Percentiles rank a stretch among this genome's conserved stretches.
Evolutionary conservation across 2,888 invertebrate species (phyloP).

Genomic region (Corythucha ciliata): DNA sequence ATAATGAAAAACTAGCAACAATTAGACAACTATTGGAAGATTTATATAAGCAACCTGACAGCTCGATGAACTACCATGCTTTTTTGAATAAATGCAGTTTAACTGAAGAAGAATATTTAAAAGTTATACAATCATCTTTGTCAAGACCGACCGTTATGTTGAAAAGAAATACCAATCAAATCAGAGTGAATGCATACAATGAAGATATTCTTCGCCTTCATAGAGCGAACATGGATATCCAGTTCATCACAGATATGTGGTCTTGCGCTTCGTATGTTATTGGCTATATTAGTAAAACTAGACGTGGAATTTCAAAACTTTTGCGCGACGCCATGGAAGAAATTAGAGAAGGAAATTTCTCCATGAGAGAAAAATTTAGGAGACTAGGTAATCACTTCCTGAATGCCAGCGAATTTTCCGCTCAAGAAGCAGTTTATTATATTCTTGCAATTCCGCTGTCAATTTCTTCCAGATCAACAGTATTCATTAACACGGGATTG

Average conservation of each 20-base stretch:
- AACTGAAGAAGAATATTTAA: constrained; percentile 1
- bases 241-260: constrained; percentile 4
- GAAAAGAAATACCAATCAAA: neutral
- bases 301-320: constrained; percentile 3
- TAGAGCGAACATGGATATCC: constrained; percentile 12
- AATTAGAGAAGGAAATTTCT: constrained; percentile 31
- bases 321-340: constrained; percentile 7
- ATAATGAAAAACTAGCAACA: constrained; percentile 1
- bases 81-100: neutral
- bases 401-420: constrained; percentile 32
- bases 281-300: constrained; percentile 12
- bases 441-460: constrained; percentile 29
- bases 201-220: neutral
- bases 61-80: neutral
- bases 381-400: constrained; percentile 32
- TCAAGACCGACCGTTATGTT: neutral
- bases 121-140: neutral
- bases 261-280: neutral
- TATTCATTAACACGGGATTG: constrained; percentile 20
- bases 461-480: constrained; percentile 31
- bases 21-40: neutral
- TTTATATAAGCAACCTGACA: neutral
- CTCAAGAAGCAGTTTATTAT: constrained; percentile 35
- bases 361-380: constrained; percentile 33
- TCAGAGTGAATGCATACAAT: neutral